Evolutionary conservation across 1,140 invertebrate species (phyloP).

Genomic region (Hypothenemus hampei): DNA sequence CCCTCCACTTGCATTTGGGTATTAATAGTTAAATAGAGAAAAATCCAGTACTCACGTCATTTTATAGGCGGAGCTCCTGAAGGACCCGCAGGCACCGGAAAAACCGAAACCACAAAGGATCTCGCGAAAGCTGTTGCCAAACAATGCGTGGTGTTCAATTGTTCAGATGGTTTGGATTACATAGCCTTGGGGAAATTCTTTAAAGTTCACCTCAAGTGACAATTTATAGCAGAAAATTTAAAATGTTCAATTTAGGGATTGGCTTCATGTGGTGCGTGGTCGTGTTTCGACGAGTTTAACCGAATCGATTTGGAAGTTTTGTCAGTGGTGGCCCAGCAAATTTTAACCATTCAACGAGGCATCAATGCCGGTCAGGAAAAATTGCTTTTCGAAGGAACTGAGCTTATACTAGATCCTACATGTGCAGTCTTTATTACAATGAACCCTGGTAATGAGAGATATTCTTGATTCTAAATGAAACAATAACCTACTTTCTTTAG

Average conservation of each 20-base stretch:
- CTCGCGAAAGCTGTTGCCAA: slow-evolving; percentile 94
- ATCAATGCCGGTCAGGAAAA: slow-evolving; percentile 71
- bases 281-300: slow-evolving; percentile 96
- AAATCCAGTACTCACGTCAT: not conserved
- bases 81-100: slow-evolving; percentile 92
- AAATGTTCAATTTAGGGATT: slow-evolving; percentile 59
- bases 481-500: not conserved
- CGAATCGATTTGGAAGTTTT: slow-evolving; percentile 80
- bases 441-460: slow-evolving; percentile 72
- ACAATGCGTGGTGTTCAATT: slow-evolving; percentile 96
- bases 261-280: slow-evolving; percentile 93
- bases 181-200: slow-evolving; percentile 94
- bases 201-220: slow-evolving; percentile 54
- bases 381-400: slow-evolving; percentile 85
- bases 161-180: slow-evolving; percentile 89
- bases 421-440: slow-evolving; percentile 96
- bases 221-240: not conserved
- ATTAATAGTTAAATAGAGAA: not conserved
- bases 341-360: slow-evolving; percentile 70
- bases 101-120: slow-evolving; percentile 96
- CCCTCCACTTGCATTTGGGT: slow-evolving; percentile 76
- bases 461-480: not conserved
- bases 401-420: slow-evolving; percentile 79
- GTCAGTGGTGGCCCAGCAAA: slow-evolving; percentile 90
- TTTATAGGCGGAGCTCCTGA: slow-evolving; percentile 76